phyloP scores from a whole-genome alignment of 2,797 vertebrate species.

The Molossus alvarezi region DNA sequence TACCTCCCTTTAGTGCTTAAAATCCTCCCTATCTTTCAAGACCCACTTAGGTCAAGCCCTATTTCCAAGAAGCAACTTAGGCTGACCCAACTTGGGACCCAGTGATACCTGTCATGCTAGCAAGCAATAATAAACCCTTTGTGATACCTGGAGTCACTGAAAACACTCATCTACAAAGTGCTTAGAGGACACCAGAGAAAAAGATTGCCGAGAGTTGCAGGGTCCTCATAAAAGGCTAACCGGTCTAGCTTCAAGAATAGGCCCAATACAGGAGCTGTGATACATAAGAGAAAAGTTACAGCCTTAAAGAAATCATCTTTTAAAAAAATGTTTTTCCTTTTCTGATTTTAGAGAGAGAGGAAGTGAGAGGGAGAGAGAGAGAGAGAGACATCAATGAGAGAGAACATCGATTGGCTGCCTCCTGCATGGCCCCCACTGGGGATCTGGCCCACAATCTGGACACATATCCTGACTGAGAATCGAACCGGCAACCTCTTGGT shows the following conservation, averaged over 20 bases:
- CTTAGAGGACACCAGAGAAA: conserved; percentile 30
- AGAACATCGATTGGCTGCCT: too few species aligned
- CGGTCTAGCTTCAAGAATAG: not conserved
- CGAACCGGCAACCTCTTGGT: too few species aligned
- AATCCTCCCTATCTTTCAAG: conserved; percentile 18
- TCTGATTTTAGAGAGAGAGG: too few species aligned
- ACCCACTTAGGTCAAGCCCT: not conserved
- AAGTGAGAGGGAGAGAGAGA: too few species aligned
- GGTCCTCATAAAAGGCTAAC: not conserved
- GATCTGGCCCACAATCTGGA: too few species aligned
- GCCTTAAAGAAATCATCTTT: not conserved
- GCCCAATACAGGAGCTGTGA: not conserved
- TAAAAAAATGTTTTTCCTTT: too few species aligned
- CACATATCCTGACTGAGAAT: too few species aligned
- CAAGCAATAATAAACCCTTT: conserved; percentile 12
- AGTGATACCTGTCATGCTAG: conserved; percentile 53
- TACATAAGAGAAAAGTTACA: not conserved
- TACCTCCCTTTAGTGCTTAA: conserved; percentile 31
- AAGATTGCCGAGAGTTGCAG: not conserved
- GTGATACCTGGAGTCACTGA: conserved; percentile 6
- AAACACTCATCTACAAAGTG: conserved; percentile 42
- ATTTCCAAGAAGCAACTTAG: conserved; percentile 55
- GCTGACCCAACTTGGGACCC: conserved; percentile 28
- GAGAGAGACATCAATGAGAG: too few species aligned
- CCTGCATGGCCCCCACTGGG: too few species aligned